These are phyloP conservation scores for Chloroceryle amazona DNA, from an alignment of 2,797 vertebrate species.

Conservation along the genomic window DNA sequence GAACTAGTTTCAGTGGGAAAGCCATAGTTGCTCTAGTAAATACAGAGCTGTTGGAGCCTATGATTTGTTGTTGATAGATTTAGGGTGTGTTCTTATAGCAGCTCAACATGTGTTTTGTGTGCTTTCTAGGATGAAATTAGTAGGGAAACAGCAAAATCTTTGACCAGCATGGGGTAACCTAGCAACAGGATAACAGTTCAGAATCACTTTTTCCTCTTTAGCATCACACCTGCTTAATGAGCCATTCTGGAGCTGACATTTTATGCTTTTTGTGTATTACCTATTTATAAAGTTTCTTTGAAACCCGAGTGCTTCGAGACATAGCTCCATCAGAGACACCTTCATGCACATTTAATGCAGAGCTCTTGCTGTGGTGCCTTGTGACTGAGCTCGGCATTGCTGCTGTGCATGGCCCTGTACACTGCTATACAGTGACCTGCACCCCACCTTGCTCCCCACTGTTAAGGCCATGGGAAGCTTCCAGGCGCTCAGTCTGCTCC, in stretches of 20 bases:
- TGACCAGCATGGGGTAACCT: neutral
- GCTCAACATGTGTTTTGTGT: neutral
- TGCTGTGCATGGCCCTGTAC: fast-evolving
- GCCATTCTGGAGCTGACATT: neutral
- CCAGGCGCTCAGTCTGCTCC: neutral
- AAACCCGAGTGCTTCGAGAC: neutral
- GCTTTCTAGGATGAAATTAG: neutral
- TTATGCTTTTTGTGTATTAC: neutral
- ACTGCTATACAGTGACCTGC: fast-evolving
- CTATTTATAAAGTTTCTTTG: neutral
- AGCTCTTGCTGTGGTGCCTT: neutral
- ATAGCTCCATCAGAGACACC: neutral
- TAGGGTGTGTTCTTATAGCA: neutral
- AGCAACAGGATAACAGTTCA: constrained; percentile 10
- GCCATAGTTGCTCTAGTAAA: neutral
- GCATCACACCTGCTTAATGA: neutral
- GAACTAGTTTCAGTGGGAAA: neutral
- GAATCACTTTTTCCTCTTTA: neutral
- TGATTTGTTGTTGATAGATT: neutral
- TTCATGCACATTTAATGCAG: neutral
- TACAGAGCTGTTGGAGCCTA: neutral
- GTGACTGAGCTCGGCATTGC: neutral
- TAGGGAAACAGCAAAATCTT: neutral
- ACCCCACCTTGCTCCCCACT: too few relatives aligned
- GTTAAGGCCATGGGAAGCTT: neutral